phyloP scores from a whole-genome alignment of 37 sponge, comb jelly and placozoan genomes.

The Haliclona indistincta region DNA sequence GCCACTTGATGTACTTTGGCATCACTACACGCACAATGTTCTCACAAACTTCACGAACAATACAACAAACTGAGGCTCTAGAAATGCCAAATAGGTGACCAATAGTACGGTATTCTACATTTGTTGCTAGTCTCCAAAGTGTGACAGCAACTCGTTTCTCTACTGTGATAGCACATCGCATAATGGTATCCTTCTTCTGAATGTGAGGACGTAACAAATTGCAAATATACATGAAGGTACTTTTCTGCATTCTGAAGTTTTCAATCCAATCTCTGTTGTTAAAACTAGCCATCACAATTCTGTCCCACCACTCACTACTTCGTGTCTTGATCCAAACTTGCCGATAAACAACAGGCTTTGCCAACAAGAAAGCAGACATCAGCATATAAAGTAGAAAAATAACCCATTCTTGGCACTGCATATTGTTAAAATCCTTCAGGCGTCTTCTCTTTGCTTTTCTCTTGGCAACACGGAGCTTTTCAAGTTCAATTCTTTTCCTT shows the following conservation, averaged over 20 bases:
- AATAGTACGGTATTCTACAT: too few species aligned
- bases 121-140: slow-evolving; percentile 36
- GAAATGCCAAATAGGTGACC: too few species aligned
- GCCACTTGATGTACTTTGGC: slow-evolving; percentile 25
- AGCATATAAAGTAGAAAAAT: too few species aligned
- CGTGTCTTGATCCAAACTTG: too few species aligned
- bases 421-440: too few species aligned
- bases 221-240: slow-evolving; percentile 1
- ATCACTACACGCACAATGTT: slow-evolving; percentile 32
- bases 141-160: slow-evolving; percentile 19
- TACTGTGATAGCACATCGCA: not conserved
- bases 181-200: slow-evolving; percentile 2
- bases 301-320: slow-evolving; percentile 29
- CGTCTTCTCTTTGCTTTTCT: too few species aligned
- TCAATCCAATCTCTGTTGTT: not conserved
- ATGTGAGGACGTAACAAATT: slow-evolving; percentile 2
- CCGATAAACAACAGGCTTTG: too few species aligned
- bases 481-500: too few species aligned
- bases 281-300: slow-evolving; percentile 1
- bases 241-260: not conserved
- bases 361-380: too few species aligned
- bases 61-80: slow-evolving; percentile 23
- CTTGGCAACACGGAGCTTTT: too few species aligned
- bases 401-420: too few species aligned
- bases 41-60: slow-evolving; percentile 33